A percentile compares a stretch with the other conserved stretches of the same genome.
These are phyloP conservation scores for Phycodurus eques DNA, from an alignment of 2,113 vertebrate genomes.

Conservation along the genomic window DNA sequence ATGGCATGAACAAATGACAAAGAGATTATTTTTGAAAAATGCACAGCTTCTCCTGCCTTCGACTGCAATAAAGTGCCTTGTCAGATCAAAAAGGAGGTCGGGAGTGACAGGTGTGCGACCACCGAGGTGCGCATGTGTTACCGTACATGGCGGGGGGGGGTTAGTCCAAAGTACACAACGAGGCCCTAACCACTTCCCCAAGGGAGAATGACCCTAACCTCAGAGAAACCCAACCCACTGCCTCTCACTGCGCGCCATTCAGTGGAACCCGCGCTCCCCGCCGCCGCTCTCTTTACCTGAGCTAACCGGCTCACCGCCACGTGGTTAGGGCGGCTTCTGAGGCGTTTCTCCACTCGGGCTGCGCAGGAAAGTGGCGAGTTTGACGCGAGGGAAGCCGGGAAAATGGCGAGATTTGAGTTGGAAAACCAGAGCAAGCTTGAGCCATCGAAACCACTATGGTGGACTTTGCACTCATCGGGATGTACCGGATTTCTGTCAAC, in stretches of 20 bases:
- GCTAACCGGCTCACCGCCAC: conserved; percentile 66
- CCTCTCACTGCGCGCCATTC: conserved; percentile 67
- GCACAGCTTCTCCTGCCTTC: neutral
- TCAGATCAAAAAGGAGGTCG: conserved; percentile 17
- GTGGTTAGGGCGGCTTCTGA: conserved; percentile 72
- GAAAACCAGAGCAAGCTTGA: too few species aligned
- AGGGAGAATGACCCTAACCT: conserved; percentile 76
- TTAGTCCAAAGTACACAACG: conserved; percentile 72
- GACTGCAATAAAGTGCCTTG: neutral
- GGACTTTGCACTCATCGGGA: too few species aligned
- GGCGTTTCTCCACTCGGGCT: conserved; percentile 46
- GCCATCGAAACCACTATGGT: too few species aligned
- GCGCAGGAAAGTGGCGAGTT: conserved; percentile 33
- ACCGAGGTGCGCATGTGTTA: conserved; percentile 50
- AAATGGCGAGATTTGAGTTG: too few species aligned
- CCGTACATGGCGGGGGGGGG: conserved; percentile 42
- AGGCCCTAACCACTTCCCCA: conserved; percentile 74
- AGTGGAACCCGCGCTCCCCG: conserved; percentile 32
- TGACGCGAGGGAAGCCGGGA: neutral
- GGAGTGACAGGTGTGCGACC: conserved; percentile 56
- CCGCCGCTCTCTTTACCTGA: conserved; percentile 39
- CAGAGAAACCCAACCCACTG: conserved; percentile 74
- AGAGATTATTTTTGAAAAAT: neutral
- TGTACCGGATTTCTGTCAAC: too few species aligned
- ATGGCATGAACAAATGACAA: neutral